Percentiles rank a stretch among this genome's conserved stretches.
Conservation (phyloP, 92 coral and sea anemone genomes). For the Blastomussa wellsi region DNA sequence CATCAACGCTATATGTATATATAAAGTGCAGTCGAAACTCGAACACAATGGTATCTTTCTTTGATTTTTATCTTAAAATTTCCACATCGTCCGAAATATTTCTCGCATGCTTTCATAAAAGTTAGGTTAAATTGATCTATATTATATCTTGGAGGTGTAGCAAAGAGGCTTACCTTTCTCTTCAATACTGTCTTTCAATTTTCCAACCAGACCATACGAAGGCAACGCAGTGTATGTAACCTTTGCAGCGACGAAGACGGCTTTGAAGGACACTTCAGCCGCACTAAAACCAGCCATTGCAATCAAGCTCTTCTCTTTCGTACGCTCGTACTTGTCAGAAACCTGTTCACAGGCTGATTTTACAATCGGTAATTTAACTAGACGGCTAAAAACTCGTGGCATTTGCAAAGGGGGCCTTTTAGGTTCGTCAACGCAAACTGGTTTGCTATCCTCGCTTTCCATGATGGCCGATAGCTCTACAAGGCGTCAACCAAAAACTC, state of each 20-base stretch:
- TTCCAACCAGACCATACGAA: slow-evolving; percentile 9
- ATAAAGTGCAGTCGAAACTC: too few relatives aligned
- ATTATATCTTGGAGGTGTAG: too few relatives aligned
- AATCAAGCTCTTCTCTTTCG: neutral
- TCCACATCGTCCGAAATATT: too few relatives aligned
- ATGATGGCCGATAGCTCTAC: neutral
- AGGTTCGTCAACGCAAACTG: neutral
- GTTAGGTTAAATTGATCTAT: too few relatives aligned
- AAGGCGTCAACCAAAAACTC: neutral
- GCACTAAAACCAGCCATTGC: slow-evolving; percentile 22
- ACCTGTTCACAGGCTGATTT: slow-evolving; percentile 6
- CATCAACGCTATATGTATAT: too few relatives aligned
- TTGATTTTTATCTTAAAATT: too few relatives aligned
- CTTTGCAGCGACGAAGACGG: slow-evolving; percentile 15
- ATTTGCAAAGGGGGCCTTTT: neutral
- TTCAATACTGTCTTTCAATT: slow-evolving; percentile 24
- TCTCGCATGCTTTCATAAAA: too few relatives aligned
- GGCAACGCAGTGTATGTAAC: slow-evolving; percentile 24
- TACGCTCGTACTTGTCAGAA: slow-evolving; percentile 12
- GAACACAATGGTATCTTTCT: too few relatives aligned
- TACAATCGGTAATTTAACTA: slow-evolving; percentile 19
- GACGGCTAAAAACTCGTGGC: slow-evolving; percentile 23
- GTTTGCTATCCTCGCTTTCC: slow-evolving; percentile 5
- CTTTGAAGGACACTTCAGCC: slow-evolving; percentile 21
- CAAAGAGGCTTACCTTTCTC: slow-evolving; percentile 16